These are phyloP conservation scores for Bombus impatiens DNA, from an alignment of 1,140 invertebrate species.

Conservation along the genomic window DNA sequence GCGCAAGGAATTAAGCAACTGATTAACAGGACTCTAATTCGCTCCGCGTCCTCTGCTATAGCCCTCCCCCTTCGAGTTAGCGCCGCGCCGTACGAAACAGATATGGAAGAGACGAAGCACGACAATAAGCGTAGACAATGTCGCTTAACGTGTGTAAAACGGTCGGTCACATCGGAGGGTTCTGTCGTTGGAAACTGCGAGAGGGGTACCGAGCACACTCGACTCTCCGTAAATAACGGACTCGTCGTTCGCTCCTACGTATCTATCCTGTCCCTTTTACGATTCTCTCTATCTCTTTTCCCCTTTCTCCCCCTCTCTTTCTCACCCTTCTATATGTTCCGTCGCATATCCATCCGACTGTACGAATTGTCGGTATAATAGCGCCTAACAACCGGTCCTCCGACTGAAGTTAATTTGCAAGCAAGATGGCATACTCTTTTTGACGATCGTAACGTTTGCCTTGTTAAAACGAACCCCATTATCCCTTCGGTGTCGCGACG, in stretches of 20 bases:
- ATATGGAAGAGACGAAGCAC: slow-evolving; percentile 7
- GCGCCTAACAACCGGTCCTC: slow-evolving; percentile 52
- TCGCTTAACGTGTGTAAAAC: slow-evolving; percentile 61
- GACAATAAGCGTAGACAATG: slow-evolving; percentile 65
- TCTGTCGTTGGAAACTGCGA: slow-evolving; percentile 20
- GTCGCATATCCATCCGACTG: slow-evolving; percentile 47
- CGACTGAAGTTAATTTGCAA: slow-evolving; percentile 66
- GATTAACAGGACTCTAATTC: slow-evolving; percentile 63
- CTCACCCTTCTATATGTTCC: not conserved
- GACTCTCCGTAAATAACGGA: slow-evolving; percentile 64
- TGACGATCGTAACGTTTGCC: slow-evolving; percentile 23
- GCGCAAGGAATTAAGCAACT: slow-evolving; percentile 45
- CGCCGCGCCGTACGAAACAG: slow-evolving; percentile 39
- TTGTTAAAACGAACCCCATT: slow-evolving; percentile 36
- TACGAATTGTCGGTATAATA: slow-evolving; percentile 51
- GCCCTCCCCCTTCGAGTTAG: slow-evolving; percentile 41
- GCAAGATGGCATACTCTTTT: slow-evolving; percentile 16
- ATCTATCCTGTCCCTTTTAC: not conserved
- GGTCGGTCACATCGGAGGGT: slow-evolving; percentile 57
- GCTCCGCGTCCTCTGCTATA: slow-evolving; percentile 18
- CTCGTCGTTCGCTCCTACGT: slow-evolving; percentile 29
- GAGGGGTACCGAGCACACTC: slow-evolving; percentile 42
- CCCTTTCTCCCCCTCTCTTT: no score
- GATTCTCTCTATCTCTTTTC: not conserved
- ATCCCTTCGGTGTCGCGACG: slow-evolving; percentile 38